phyloP scores from a whole-genome alignment of 2,888 invertebrate species.

The Mongoloraphidia duomilia region DNA sequence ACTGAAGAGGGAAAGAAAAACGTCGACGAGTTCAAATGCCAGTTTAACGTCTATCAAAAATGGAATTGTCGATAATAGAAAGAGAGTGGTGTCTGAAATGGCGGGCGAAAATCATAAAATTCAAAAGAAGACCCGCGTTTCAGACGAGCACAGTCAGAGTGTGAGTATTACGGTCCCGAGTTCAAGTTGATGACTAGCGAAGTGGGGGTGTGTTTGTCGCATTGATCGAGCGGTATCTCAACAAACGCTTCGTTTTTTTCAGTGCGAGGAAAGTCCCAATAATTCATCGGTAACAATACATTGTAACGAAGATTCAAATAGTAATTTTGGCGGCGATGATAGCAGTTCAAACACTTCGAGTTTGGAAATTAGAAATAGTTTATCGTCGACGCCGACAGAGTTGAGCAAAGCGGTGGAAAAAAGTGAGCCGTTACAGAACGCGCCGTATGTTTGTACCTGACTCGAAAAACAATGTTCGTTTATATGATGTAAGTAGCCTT shows the following conservation, averaged over 20 bases:
- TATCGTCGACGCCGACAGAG: constrained; percentile 13
- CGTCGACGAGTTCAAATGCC: constrained; percentile 24
- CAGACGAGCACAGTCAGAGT: constrained; percentile 12
- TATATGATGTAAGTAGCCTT: not conserved
- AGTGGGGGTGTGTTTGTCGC: constrained; percentile 22
- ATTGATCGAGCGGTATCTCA: constrained; percentile 17
- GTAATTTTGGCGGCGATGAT: constrained; percentile 23
- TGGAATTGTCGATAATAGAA: constrained; percentile 10
- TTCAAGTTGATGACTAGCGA: constrained; percentile 22
- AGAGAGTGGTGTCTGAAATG: constrained; percentile 18
- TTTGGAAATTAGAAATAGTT: constrained; percentile 10
- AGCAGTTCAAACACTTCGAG: constrained; percentile 4
- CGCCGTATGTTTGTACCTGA: constrained; percentile 5
- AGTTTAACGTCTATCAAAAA: constrained; percentile 13
- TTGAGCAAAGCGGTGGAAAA: constrained; percentile 14
- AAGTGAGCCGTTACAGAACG: constrained; percentile 10
- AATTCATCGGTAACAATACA: constrained; percentile 23
- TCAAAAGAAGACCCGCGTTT: constrained; percentile 14
- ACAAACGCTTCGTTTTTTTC: constrained; percentile 10
- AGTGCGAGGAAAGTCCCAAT: constrained; percentile 33
- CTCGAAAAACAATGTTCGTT: not conserved
- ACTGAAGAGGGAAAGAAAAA: constrained; percentile 55
- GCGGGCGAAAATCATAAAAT: constrained; percentile 11
- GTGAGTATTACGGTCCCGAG: constrained; percentile 11
- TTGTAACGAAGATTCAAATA: constrained; percentile 33